A percentile compares a stretch with the other conserved stretches of the same genome.
Conservation (phyloP, 2,888 invertebrate species). For the Drosophila demipolita region DNA sequence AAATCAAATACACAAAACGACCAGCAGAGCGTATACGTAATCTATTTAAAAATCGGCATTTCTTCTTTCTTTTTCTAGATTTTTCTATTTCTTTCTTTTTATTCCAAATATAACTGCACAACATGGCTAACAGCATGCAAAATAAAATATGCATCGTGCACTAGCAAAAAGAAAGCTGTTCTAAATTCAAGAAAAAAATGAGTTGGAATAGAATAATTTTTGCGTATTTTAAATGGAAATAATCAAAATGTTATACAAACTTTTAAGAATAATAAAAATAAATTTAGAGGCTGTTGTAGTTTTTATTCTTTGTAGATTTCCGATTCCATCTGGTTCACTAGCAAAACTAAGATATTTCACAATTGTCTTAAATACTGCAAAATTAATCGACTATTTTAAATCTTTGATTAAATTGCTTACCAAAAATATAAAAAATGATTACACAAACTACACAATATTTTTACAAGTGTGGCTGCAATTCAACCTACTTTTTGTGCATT, state of each 20-base stretch:
- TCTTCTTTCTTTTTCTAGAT: background rate
- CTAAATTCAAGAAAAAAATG: background rate
- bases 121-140: slow-evolving; percentile 32
- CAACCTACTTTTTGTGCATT: slow-evolving; percentile 30
- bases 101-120: slow-evolving; percentile 39
- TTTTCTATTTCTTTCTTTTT: background rate
- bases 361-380: too few relatives aligned
- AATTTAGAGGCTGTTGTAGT: too few relatives aligned
- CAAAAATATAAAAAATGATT: background rate
- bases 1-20: slow-evolving; percentile 59
- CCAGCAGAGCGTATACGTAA: slow-evolving; percentile 66
- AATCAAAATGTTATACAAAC: too few relatives aligned
- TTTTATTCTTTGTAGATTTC: too few relatives aligned
- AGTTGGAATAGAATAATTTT: background rate
- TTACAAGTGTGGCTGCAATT: background rate
- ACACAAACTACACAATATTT: background rate
- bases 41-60: slow-evolving; percentile 69
- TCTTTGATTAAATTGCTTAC: too few relatives aligned
- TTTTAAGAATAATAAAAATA: too few relatives aligned
- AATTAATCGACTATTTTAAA: too few relatives aligned
- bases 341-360: too few relatives aligned
- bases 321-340: too few relatives aligned
- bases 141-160: slow-evolving; percentile 11
- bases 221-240: background rate
- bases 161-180: background rate